Conservation (phyloP, 2,888 invertebrate species). For the Amphimallon solstitiale region DNA sequence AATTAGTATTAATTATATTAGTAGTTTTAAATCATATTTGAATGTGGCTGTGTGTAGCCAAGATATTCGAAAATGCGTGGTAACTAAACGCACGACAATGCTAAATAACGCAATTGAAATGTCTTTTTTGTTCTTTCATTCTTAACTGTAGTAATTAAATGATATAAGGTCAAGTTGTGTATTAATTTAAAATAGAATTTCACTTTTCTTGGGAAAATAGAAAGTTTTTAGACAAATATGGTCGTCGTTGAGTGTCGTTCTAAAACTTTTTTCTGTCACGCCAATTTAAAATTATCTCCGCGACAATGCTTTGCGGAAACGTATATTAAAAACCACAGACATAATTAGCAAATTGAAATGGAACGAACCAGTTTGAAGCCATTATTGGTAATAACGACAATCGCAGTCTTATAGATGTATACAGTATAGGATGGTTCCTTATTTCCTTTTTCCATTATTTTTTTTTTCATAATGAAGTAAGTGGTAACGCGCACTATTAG, state of each 20-base stretch:
- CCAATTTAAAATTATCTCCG: not conserved
- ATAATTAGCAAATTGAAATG: slow-evolving; percentile 14
- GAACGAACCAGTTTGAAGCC: not conserved
- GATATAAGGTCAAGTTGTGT: slow-evolving; percentile 42
- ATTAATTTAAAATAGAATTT: slow-evolving; percentile 45
- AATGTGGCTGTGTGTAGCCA: too few relatives aligned
- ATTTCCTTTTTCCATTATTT: not conserved
- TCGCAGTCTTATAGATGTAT: not conserved
- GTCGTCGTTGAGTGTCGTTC: slow-evolving; percentile 17
- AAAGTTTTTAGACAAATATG: slow-evolving; percentile 45
- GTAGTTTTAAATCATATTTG: too few relatives aligned
- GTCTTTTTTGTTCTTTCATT: too few relatives aligned
- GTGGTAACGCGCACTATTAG: too few relatives aligned
- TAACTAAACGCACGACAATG: too few relatives aligned
- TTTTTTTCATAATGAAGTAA: too few relatives aligned
- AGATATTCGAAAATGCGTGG: too few relatives aligned
- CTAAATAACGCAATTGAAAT: too few relatives aligned
- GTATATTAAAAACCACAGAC: not conserved
- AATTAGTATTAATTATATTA: too few relatives aligned
- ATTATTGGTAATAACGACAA: not conserved
- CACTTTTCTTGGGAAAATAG: slow-evolving; percentile 54
- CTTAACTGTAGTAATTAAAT: not conserved
- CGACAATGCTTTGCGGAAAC: slow-evolving; percentile 11
- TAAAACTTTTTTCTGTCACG: slow-evolving; percentile 5
- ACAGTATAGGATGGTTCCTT: not conserved